These are phyloP conservation scores for Echinarachnius parma DNA, from an alignment of 53 echinoderm and acorn worm genomes.

Conservation along the genomic window DNA sequence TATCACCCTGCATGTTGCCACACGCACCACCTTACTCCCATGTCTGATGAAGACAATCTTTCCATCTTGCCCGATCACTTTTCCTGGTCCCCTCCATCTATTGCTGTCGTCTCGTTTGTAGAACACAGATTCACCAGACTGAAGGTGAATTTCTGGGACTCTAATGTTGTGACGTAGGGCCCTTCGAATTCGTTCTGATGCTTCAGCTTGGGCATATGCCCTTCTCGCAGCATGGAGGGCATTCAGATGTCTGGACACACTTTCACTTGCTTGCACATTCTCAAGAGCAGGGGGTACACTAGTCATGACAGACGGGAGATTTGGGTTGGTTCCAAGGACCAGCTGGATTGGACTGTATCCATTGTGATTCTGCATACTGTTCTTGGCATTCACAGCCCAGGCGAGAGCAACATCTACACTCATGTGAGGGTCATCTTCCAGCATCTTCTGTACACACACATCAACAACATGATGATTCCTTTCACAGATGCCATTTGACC, in stretches of 20 bases:
- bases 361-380: conserved; percentile 43
- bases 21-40: conserved; percentile 40
- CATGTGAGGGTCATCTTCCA: conserved; percentile 37
- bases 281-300: conserved; percentile 48
- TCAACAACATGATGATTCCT: conserved; percentile 44
- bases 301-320: conserved; percentile 33
- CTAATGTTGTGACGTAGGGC: conserved; percentile 28
- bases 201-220: conserved; percentile 41
- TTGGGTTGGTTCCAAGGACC: conserved; percentile 37
- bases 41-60: conserved; percentile 47
- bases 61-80: conserved; percentile 52
- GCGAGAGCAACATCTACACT: conserved; percentile 33
- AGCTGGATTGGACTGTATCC: conserved; percentile 44
- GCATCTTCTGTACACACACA: conserved; percentile 46
- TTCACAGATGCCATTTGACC: conserved; percentile 53
- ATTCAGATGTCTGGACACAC: conserved; percentile 40
- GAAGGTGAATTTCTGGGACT: conserved; percentile 7
- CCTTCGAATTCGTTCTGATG: conserved; percentile 44
- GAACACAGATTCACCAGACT: conserved; percentile 35
- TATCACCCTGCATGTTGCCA: conserved; percentile 24
- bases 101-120: conserved; percentile 47
- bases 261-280: conserved; percentile 19
- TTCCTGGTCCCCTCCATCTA: conserved; percentile 46
- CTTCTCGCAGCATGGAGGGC: conserved; percentile 49
- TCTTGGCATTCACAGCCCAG: conserved; percentile 60